Evolutionary conservation across 2,113 vertebrate species (phyloP).

Genomic region (Notechis scutatus): DNA sequence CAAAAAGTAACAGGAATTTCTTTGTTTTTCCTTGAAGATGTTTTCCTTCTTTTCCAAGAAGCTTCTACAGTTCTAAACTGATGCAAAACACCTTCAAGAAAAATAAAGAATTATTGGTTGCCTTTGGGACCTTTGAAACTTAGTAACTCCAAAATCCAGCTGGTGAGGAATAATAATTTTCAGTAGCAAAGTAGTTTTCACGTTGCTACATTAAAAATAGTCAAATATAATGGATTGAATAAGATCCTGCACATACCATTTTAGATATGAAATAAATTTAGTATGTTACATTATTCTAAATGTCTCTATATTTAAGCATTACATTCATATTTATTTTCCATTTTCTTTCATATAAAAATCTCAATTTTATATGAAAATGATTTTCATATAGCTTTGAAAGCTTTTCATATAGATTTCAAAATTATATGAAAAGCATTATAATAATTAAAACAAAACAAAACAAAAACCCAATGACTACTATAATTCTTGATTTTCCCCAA

Average conservation of each 20-base stretch:
- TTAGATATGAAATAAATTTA: not conserved
- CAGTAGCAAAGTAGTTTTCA: not conserved
- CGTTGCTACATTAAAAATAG: not conserved
- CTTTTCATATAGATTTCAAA: too few species aligned
- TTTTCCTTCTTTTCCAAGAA: too few species aligned
- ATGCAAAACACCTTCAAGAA: too few species aligned
- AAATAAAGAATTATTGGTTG: not conserved
- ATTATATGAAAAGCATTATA: too few species aligned
- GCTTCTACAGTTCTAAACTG: not conserved
- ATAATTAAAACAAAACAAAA: too few species aligned
- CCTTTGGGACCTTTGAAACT: not conserved
- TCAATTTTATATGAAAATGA: not conserved
- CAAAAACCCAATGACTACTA: accelerated
- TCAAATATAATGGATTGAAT: not conserved
- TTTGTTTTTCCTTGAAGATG: too few species aligned
- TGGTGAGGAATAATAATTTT: not conserved
- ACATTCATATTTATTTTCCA: not conserved
- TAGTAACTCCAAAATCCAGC: not conserved
- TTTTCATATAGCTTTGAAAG: not conserved
- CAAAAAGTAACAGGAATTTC: too few species aligned
- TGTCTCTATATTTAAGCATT: not conserved
- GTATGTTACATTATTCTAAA: not conserved
- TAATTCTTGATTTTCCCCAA: not conserved
- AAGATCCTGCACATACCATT: not conserved
- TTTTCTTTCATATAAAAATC: not conserved